Evolutionary conservation across 2,113 vertebrate genomes (phyloP).

Genomic region (Sapajus apella): DNA sequence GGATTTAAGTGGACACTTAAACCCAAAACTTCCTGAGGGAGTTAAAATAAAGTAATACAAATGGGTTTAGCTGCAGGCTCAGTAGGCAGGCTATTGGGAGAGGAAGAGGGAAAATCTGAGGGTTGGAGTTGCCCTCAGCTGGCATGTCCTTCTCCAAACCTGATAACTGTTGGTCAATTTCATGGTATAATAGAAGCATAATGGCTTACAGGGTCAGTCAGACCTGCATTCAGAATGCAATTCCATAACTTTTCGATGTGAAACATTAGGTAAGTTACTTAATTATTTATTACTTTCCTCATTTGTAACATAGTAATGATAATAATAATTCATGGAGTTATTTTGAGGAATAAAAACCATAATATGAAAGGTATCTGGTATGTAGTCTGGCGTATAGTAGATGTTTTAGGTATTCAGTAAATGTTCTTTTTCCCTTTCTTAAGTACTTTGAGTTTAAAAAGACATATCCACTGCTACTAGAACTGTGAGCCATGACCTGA

Average conservation of each 20-base stretch:
- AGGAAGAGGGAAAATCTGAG: not conserved
- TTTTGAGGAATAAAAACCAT: constrained; percentile 3
- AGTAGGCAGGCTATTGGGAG: too few species aligned
- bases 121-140: not conserved
- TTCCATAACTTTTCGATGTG: not conserved
- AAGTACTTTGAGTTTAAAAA: not conserved
- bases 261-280: not conserved
- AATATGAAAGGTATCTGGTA: not conserved
- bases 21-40: not conserved
- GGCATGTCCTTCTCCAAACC: not conserved
- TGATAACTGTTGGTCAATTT: not conserved
- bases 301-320: not conserved
- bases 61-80: too few species aligned
- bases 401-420: not conserved
- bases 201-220: not conserved
- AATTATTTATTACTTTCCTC: not conserved
- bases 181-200: not conserved
- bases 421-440: not conserved
- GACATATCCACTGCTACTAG: not conserved
- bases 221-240: not conserved
- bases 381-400: not conserved
- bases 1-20: not conserved
- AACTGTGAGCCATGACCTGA: not conserved
- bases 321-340: not conserved
- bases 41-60: too few species aligned